A percentile compares a stretch with the other conserved stretches of the same genome.
Conservation (phyloP, 2,888 invertebrate species). For the Serrognathus titanus region DNA sequence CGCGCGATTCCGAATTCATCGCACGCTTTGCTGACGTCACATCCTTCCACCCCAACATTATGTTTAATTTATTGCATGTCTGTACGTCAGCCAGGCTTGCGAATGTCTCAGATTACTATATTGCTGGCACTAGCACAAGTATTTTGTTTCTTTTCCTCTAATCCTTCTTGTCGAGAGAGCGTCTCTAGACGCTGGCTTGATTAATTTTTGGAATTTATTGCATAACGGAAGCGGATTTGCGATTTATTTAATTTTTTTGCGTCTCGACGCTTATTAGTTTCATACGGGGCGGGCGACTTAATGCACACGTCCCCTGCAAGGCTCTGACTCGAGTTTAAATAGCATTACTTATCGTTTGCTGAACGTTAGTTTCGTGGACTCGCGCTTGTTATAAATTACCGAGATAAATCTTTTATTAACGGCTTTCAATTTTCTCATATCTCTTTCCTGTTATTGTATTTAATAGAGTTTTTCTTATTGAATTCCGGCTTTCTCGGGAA, state of each 20-base stretch:
- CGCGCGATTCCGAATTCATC: slow-evolving; percentile 30
- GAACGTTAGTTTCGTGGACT: too few relatives aligned
- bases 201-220: slow-evolving; percentile 27
- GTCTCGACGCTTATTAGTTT: too few relatives aligned
- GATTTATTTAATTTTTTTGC: slow-evolving; percentile 11
- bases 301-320: too few relatives aligned
- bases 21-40: slow-evolving; percentile 39
- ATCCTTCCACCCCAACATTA: slow-evolving; percentile 36
- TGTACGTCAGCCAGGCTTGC: slow-evolving; percentile 33
- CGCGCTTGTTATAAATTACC: too few relatives aligned
- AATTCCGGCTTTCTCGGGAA: too few relatives aligned
- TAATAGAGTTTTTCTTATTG: too few relatives aligned
- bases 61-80: slow-evolving; percentile 41
- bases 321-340: too few relatives aligned
- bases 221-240: slow-evolving; percentile 15
- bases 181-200: slow-evolving; percentile 22
- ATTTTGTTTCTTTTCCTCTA: slow-evolving; percentile 24
- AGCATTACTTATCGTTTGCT: too few relatives aligned
- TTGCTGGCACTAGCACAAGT: slow-evolving; percentile 23
- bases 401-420: too few relatives aligned
- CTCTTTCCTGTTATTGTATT: too few relatives aligned
- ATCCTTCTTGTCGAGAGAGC: slow-evolving; percentile 18
- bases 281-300: too few relatives aligned
- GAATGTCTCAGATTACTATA: slow-evolving; percentile 24
- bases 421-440: too few relatives aligned